Base-by-base conservation (phyloP, 2,113 vertebrate genomes). In the Acinonyx jubatus region DNA sequence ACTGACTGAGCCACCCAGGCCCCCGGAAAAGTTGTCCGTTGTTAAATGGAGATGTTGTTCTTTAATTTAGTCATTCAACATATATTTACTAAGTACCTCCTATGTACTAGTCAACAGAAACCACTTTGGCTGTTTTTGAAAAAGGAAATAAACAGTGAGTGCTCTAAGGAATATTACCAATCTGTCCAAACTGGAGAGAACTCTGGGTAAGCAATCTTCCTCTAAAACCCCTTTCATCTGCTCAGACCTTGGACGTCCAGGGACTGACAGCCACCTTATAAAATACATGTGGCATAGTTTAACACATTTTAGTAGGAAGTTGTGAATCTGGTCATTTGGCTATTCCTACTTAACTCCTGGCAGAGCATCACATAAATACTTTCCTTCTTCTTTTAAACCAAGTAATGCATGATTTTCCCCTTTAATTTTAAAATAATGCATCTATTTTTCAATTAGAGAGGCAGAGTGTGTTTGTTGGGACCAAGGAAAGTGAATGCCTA, bases 361-460 rank as follows among this genome's bases (percentile, higher is more conserved):
- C 82, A 96, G 14, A 94, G 29, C 93, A 94, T 97, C 91, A 96
- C 84, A 95, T 88, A 94, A 87, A 94, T 96, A 61, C 69, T 96
- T 92, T 93, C 16, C 96, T 89, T 61, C 50, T 69, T 96, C 94
- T 96, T 88, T 94, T 93, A 41, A 94, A 81, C 92, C 89, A 4
- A 1, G 93, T 97, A 94, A 74, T 97, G 86, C 13, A 65, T 57
- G 86, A 97, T 55, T 90, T 97, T 95, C 65, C 23, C 65, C 63
- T 41, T 45, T 88, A 73, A 96, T 92, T 98, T 89, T 38, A 63
- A 96, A 92, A 50, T 31, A 61, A 1, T 88, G 23, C 36, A 68
- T 96, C 85, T 97, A 61, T 94, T 98, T 98, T 98, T 90, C 25
- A 79, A 38, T 93, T 97, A 96, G 90, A 82, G 66, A 96, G 21